Conservation (phyloP, 2,113 vertebrate species). For the Paradoxurus hermaphroditus region DNA sequence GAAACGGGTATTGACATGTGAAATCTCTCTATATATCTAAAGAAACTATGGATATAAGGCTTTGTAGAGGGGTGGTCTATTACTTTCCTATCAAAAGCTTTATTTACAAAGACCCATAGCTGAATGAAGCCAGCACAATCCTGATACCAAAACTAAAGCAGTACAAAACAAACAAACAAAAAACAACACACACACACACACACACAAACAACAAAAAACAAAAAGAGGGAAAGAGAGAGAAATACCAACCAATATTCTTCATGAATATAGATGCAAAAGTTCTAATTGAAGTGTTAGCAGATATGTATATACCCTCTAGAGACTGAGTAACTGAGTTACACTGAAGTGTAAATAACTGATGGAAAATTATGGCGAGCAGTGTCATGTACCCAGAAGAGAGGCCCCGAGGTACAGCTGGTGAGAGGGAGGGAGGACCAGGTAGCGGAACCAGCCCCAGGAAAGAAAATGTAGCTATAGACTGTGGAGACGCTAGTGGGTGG, state of each 20-base stretch:
- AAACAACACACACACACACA: too few relatives aligned
- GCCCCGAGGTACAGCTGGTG: accelerated
- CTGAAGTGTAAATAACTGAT: background rate
- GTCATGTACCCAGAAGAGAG: background rate
- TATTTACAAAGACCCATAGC: background rate
- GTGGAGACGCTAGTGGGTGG: accelerated
- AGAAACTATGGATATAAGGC: background rate
- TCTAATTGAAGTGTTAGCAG: background rate
- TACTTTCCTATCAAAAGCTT: background rate
- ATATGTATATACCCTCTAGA: background rate
- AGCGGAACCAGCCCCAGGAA: background rate
- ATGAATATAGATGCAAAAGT: background rate
- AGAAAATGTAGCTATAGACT: background rate
- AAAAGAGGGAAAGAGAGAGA: background rate
- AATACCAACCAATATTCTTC: background rate
- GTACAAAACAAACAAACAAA: too few relatives aligned
- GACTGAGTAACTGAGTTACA: background rate
- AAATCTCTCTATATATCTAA: background rate
- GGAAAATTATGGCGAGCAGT: background rate
- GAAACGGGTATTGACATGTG: background rate
- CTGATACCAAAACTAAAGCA: background rate
- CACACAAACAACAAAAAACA: too few relatives aligned
- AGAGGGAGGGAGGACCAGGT: background rate
- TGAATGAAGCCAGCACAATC: background rate
- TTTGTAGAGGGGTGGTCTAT: background rate